Base-by-base conservation (phyloP, 2,888 invertebrate species). In the Andrena dorsata region DNA sequence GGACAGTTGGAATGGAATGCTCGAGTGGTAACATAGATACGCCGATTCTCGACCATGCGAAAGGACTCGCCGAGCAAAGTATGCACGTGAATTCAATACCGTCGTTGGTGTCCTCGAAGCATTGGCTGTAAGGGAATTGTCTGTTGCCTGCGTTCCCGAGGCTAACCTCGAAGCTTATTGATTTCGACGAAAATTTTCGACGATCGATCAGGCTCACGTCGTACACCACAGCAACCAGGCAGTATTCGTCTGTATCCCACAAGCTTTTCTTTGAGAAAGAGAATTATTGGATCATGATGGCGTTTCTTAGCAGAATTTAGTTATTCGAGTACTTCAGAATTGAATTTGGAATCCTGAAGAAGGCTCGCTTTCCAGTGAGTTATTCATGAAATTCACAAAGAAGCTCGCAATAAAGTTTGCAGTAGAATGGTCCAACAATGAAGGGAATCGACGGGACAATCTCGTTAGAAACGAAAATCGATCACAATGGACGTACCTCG, bases 141-240 rank as follows among this genome's bases (percentile, higher is more conserved):
- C 85, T 91, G 79, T 95, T 95, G 6, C 95, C 94, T 13, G 95
- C 94, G 82, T 96, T 95, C 0, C 96, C 97, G 64, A 97, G 94
- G 84, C 96, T 96, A 49, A 97, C 93, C 87, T 97, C 96, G 81
- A 97, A 95, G 69, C 95, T 95, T 61, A 97, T 95, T 26, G 89
- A 84, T 30, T 94, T 94, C 76, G 95, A 95, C 8, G 94, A 92
- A 58, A 95, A 94, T 71, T 94, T 95, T 82, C 94, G 86, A 2
- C 93, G 95, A 90, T 96, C 96, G 72, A 97, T 95, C 95, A 96
- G 96, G 0, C 95, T 96, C 0, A 96, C 95, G 90, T 97, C 96
- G 76, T 96, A 95, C 49, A 97, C 93, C 8, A 96, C 94, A 6
- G 95, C 96, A 84, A 95, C 96, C 35, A 97, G 92, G 66, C 96